Conservation (phyloP, 2,888 invertebrate genomes). For the Punctoribates punctum region DNA sequence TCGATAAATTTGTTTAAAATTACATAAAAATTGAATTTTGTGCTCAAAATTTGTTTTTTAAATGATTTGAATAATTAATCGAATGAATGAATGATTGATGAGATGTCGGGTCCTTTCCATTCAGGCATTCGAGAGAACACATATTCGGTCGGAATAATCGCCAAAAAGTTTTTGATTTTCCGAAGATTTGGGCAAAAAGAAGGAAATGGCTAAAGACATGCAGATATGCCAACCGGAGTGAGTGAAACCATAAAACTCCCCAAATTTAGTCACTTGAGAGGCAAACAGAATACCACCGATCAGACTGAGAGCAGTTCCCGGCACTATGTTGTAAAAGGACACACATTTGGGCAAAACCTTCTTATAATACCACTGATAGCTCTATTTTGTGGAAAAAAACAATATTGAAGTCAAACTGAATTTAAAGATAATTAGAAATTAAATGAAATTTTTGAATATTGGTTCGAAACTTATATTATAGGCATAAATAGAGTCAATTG, state of each 20-base stretch:
- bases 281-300: constrained; percentile 35
- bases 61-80: background rate
- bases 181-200: constrained; percentile 18
- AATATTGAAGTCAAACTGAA: too few species aligned
- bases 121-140: background rate
- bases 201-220: constrained; percentile 39
- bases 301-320: background rate
- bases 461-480: too few species aligned
- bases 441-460: too few species aligned
- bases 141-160: constrained; percentile 7
- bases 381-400: too few species aligned
- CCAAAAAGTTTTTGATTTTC: background rate
- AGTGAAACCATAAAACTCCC: constrained; percentile 27
- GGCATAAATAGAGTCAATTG: too few species aligned
- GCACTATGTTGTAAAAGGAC: background rate
- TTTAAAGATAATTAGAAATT: too few species aligned
- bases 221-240: constrained; percentile 38
- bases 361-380: constrained; percentile 14
- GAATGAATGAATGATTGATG: background rate
- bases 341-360: background rate
- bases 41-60: too few species aligned
- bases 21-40: too few species aligned
- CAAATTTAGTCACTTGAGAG: constrained; percentile 15
- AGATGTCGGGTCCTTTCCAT: background rate
- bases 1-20: too few species aligned